phyloP scores from a whole-genome alignment of 2,113 vertebrate species.

The Alligator mississippiensis region DNA sequence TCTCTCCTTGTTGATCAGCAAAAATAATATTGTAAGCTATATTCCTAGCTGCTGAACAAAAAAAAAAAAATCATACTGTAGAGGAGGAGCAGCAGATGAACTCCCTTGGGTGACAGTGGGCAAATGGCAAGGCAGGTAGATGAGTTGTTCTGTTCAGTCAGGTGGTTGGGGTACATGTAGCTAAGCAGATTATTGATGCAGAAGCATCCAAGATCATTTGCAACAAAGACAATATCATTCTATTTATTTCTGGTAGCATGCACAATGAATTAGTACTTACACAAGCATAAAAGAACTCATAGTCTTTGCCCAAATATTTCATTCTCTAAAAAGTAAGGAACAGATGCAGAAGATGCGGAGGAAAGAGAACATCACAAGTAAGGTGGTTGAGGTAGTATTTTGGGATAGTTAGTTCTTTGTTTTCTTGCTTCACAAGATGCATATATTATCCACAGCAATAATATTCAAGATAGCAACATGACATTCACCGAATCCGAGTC shows the following conservation, averaged over 20 bases:
- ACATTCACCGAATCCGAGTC: not conserved
- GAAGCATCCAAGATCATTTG: not conserved
- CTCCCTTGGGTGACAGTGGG: not conserved
- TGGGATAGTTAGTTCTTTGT: not conserved
- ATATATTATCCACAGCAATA: not conserved
- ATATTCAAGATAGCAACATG: not conserved
- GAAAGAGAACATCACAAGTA: not conserved
- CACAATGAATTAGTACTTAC: not conserved
- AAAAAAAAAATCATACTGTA: not conserved
- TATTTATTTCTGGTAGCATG: not conserved
- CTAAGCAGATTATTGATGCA: not conserved
- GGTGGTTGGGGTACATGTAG: not conserved
- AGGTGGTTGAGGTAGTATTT: not conserved
- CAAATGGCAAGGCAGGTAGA: not conserved
- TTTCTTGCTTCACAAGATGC: not conserved
- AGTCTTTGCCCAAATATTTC: not conserved
- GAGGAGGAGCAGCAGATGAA: not conserved
- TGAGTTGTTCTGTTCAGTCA: not conserved
- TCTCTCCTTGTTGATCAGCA: not conserved
- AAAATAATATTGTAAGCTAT: not conserved
- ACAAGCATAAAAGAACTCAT: not conserved
- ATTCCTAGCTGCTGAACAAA: not conserved
- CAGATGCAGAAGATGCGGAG: not conserved
- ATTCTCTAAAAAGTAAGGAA: not conserved
- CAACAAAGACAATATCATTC: not conserved